Percentiles rank a stretch among this genome's conserved stretches.
Evolutionary conservation across 2,797 vertebrate species (phyloP).

Genomic region (Cossypha caffra): DNA sequence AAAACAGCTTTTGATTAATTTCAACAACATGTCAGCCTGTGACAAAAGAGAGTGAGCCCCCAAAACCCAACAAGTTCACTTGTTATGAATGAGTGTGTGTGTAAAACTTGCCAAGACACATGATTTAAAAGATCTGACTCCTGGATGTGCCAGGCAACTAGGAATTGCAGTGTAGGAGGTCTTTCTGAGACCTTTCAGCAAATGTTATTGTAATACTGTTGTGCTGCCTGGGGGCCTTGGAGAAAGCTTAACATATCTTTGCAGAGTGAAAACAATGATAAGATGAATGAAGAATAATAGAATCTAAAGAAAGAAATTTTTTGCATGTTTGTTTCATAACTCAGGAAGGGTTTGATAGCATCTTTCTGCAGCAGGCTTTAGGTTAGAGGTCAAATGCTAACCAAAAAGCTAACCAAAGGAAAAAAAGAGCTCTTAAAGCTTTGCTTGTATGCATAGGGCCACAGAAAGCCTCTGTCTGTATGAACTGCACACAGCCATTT

Average conservation of each 20-base stretch:
- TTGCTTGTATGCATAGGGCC: neutral
- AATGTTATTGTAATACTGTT: slow-evolving; percentile 34
- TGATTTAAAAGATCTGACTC: slow-evolving; percentile 8
- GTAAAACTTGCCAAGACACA: neutral
- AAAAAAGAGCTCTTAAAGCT: neutral
- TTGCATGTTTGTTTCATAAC: slow-evolving; percentile 10
- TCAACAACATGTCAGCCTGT: neutral
- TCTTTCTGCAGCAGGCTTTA: neutral
- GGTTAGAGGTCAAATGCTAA: neutral
- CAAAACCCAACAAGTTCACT: neutral
- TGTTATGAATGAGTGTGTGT: neutral
- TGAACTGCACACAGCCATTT: neutral
- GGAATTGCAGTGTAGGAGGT: slow-evolving; percentile 18
- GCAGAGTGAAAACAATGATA: slow-evolving; percentile 11
- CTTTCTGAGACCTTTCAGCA: slow-evolving; percentile 20
- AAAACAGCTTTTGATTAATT: slow-evolving; percentile 34
- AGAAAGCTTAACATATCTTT: neutral
- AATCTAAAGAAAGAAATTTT: slow-evolving; percentile 20
- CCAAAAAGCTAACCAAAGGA: neutral
- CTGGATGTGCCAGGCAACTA: neutral
- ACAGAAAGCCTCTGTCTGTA: neutral
- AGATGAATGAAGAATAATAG: slow-evolving; percentile 28
- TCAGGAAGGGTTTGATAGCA: neutral
- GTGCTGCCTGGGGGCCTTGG: slow-evolving; percentile 1
- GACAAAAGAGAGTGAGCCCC: neutral